These are phyloP conservation scores for Hozukius guyotensis DNA, from an alignment of 2,797 vertebrate species.

Conservation along the genomic window DNA sequence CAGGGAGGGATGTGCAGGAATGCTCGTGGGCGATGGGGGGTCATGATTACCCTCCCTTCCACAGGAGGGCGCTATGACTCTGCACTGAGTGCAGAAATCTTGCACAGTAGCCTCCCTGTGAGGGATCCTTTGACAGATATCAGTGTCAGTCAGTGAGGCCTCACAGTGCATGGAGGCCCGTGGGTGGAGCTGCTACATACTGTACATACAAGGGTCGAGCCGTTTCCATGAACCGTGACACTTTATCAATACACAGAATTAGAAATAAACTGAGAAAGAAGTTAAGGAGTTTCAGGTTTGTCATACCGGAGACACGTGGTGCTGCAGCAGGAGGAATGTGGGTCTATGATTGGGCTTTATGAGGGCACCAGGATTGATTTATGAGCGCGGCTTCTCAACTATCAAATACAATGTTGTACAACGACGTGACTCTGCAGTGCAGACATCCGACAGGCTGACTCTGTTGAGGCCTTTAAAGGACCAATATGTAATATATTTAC, in stretches of 20 bases:
- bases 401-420: slow-evolving; percentile 8
- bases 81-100: slow-evolving; percentile 28
- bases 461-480: neutral
- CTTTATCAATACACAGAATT: slow-evolving; percentile 14
- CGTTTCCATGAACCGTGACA: slow-evolving; percentile 28
- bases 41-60: slow-evolving; percentile 59
- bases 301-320: neutral
- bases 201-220: slow-evolving; percentile 17
- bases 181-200: slow-evolving; percentile 53
- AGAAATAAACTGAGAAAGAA: neutral
- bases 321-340: neutral
- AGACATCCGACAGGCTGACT: neutral
- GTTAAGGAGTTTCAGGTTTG: slow-evolving; percentile 19
- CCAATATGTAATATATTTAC: too few species aligned
- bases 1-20: neutral
- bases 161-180: slow-evolving; percentile 22
- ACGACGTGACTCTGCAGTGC: slow-evolving; percentile 2
- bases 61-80: slow-evolving; percentile 75
- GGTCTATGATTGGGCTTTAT: slow-evolving; percentile 5
- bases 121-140: slow-evolving; percentile 58
- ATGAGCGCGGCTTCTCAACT: slow-evolving; percentile 23
- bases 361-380: slow-evolving; percentile 12
- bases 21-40: neutral
- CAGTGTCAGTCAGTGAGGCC: slow-evolving; percentile 55
- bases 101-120: slow-evolving; percentile 16